These are phyloP conservation scores for Anoura caudifer DNA, from an alignment of 2,113 vertebrate genomes.

Conservation along the genomic window DNA sequence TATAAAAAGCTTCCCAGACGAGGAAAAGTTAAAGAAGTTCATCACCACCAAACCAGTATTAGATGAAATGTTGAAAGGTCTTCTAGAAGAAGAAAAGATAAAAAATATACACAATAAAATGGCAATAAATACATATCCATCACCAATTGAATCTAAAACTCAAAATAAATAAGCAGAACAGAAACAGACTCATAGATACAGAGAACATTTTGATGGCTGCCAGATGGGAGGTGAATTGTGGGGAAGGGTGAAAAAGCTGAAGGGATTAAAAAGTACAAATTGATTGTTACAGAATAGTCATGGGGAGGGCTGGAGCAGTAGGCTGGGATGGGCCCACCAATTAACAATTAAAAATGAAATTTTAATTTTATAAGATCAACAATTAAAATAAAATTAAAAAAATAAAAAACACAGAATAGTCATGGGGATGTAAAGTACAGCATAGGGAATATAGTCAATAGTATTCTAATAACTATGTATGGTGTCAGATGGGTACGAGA, in stretches of 20 bases:
- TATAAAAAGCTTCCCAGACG: neutral
- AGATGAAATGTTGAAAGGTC: neutral
- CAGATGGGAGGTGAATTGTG: neutral
- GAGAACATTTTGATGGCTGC: neutral
- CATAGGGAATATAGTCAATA: neutral
- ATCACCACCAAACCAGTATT: neutral
- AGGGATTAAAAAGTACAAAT: neutral
- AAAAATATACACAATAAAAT: neutral
- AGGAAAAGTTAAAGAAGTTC: neutral
- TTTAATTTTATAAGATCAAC: no score
- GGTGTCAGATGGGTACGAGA: neutral
- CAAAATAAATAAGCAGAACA: neutral
- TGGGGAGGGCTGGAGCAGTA: no score
- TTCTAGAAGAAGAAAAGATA: neutral
- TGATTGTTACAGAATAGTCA: neutral
- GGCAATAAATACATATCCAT: neutral
- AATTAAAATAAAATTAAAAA: no score
- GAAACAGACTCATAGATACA: neutral
- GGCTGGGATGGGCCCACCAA: no score
- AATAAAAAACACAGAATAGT: neutral
- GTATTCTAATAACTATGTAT: neutral
- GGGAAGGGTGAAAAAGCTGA: neutral
- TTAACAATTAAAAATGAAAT: no score
- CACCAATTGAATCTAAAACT: neutral
- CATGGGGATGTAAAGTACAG: neutral